phyloP scores from a whole-genome alignment of 2,113 vertebrate genomes.

The Orientallactaga bullata region DNA sequence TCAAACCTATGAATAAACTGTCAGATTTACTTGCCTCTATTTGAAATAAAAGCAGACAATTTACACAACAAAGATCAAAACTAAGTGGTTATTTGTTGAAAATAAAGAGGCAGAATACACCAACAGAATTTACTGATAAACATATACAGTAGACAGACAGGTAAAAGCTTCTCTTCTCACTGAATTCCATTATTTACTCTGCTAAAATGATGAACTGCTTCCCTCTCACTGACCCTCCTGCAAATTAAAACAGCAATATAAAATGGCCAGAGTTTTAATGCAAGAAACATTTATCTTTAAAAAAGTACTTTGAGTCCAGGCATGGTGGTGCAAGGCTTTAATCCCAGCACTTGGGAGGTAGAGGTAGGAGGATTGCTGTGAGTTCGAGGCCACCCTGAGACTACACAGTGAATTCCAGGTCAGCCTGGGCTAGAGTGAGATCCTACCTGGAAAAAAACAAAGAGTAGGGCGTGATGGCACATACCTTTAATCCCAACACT shows the following conservation, averaged over 20 bases:
- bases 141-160: conserved; percentile 38
- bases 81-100: conserved; percentile 69
- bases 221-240: conserved; percentile 5
- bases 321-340: too few relatives aligned
- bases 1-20: conserved; percentile 62
- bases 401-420: too few relatives aligned
- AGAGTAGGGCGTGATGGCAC: too few relatives aligned
- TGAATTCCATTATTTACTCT: conserved; percentile 57
- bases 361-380: too few relatives aligned
- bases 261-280: conserved; percentile 50
- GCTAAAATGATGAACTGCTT: conserved; percentile 60
- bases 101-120: conserved; percentile 59
- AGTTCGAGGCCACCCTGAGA: too few relatives aligned
- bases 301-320: too few relatives aligned
- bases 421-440: too few relatives aligned
- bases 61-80: conserved; percentile 67
- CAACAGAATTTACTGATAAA: conserved; percentile 55
- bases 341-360: too few relatives aligned
- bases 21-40: conserved; percentile 53
- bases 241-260: conserved; percentile 55
- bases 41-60: conserved; percentile 68
- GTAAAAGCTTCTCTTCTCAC: conserved; percentile 62
- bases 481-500: neutral
- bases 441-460: too few relatives aligned
- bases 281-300: conserved; percentile 7